A percentile compares a stretch with the other conserved stretches of the same genome.
phyloP scores from a whole-genome alignment of 2,888 invertebrate genomes.

The Dorcus hopei region DNA sequence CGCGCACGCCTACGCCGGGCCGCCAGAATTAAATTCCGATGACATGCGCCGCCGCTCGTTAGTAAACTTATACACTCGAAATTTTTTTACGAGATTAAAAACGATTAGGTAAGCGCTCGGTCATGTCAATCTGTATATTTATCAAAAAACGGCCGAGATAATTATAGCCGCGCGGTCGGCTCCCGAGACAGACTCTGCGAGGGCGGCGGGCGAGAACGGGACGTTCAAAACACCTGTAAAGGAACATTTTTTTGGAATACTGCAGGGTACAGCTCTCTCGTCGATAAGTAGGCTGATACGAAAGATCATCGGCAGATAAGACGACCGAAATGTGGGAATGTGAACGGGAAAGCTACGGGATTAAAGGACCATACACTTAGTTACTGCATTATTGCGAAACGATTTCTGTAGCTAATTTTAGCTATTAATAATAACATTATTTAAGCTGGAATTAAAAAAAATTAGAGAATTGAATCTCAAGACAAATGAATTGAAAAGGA shows the following conservation, averaged over 20 bases:
- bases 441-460: too few species aligned
- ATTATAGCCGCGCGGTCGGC: conserved; percentile 3
- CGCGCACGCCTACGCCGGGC: neutral
- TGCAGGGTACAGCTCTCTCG: conserved; percentile 8
- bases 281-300: conserved; percentile 22
- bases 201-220: neutral
- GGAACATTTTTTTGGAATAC: conserved; percentile 19
- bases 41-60: conserved; percentile 12
- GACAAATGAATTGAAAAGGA: too few species aligned
- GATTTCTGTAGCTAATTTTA: too few species aligned
- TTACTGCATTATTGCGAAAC: too few species aligned
- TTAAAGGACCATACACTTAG: too few species aligned
- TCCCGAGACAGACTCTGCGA: neutral
- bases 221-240: conserved; percentile 10
- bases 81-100: conserved; percentile 23
- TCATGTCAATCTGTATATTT: conserved; percentile 25
- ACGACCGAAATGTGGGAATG: conserved; percentile 9
- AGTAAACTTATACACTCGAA: conserved; percentile 13
- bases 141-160: conserved; percentile 11
- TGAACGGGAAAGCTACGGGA: neutral
- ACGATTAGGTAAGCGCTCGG: conserved; percentile 26
- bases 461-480: too few species aligned
- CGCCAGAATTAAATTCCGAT: conserved; percentile 4
- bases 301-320: conserved; percentile 21
- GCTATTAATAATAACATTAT: too few species aligned